Conservation (phyloP, 1,140 invertebrate species). For the Archegozetes longisetosus region DNA sequence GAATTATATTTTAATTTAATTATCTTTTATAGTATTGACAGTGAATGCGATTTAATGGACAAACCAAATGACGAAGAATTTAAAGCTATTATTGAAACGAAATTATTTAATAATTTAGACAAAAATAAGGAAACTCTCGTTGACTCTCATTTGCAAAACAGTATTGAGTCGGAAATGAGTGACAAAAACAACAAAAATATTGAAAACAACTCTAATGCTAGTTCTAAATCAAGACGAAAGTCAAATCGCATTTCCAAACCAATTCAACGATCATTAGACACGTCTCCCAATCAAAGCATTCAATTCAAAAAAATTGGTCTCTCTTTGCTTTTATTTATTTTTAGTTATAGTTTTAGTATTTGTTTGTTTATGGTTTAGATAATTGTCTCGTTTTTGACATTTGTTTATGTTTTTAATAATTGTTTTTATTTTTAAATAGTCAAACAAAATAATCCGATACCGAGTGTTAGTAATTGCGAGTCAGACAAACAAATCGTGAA, state of each 20-base stretch:
- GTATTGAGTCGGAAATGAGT: neutral
- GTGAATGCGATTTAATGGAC: neutral
- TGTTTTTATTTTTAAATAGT: neutral
- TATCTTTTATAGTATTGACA: neutral
- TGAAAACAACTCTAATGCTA: neutral
- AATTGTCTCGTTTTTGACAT: neutral
- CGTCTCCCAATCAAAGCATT: neutral
- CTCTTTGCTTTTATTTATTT: neutral
- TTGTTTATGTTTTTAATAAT: neutral
- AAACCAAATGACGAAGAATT: neutral
- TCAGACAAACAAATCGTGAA: neutral
- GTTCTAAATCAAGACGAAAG: neutral
- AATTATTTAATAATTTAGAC: too few species aligned
- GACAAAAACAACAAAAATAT: neutral
- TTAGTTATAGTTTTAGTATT: neutral
- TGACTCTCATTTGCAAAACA: neutral
- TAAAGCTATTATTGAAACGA: neutral
- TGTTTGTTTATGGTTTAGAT: neutral
- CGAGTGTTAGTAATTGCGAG: neutral
- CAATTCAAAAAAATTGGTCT: neutral
- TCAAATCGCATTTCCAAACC: conserved; percentile 11
- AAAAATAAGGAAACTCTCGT: neutral
- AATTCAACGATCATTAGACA: neutral
- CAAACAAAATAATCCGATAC: neutral
- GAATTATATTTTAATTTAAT: neutral